Evolutionary conservation across 2,797 vertebrate species (phyloP), one percentile per base, ranked within the genome.

Genomic region (Heteromormyrus szaboi): DNA sequence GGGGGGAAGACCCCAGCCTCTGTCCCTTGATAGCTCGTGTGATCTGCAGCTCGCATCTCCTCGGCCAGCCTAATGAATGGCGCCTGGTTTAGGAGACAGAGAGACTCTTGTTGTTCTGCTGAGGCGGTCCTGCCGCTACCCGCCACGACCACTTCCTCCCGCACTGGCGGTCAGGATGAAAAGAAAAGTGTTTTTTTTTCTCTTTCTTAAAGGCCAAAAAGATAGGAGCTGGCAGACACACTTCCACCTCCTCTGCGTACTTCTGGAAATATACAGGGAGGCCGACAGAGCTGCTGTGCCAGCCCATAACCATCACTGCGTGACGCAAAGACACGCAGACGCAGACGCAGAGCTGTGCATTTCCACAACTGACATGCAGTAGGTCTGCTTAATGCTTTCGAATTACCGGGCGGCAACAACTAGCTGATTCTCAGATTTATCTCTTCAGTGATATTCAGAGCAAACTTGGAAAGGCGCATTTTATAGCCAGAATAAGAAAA

Each of bases 61-160:
- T 87, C 89, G 90, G 25, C 87, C 51, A 72, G 89, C 54, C 87
- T 56, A 90, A 90, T 87, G 89, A 95, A 91, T 88, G 92, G 93
- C 90, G 87, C 89, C 88, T 92, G 91, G 92, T 94, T 92, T 85
- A 87, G 56, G 89, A 94, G 91, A 95, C 93, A 95, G 91, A 93
- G 90, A 93, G 88, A 86, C 88, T 88, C 91, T 93, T 95, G 93
- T 95, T 93, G 93, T 95, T 92, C 90, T 59, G 91, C 89, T 33
- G 88, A 91, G 87, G 91, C 91, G 89, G 88, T 90, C 90, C 90
- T 72, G 86, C 92, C 90, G 91, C 90, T 92, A 90, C 93, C 90
- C 89, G 91, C 92, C 92, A 91, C 89, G 91, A 87, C 93, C 87
- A 91, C 93, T 94, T 95, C 95, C 93, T 94, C 92, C 92, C 92